Evolutionary conservation across 2,797 vertebrate species (phyloP).

Genomic region (Tolypeutes matacus): DNA sequence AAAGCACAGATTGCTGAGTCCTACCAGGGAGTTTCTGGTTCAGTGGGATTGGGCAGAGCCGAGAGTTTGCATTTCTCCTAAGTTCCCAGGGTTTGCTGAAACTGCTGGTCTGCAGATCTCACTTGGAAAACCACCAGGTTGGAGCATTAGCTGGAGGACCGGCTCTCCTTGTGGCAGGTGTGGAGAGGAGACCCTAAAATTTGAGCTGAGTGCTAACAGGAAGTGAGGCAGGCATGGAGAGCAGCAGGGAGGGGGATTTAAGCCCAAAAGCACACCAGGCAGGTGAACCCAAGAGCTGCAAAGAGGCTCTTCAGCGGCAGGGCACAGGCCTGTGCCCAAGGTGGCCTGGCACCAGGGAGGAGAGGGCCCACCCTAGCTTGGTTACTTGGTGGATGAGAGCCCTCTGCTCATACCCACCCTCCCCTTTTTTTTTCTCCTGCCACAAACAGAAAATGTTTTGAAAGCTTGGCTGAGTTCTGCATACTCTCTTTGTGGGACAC

Average conservation of each 20-base stretch:
- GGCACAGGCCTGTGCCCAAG: neutral
- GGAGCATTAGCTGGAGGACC: neutral
- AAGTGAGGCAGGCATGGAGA: conserved; percentile 14
- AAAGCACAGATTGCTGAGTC: neutral
- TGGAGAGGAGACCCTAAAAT: neutral
- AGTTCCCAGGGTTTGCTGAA: neutral
- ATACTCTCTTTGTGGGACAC: neutral
- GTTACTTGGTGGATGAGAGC: neutral
- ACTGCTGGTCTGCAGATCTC: neutral
- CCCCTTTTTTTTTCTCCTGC: neutral
- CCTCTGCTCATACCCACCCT: neutral
- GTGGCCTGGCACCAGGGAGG: neutral
- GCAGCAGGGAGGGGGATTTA: neutral
- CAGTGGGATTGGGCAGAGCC: neutral
- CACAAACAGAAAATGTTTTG: neutral
- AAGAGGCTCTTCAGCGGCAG: neutral
- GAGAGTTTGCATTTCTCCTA: neutral
- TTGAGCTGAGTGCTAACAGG: neutral
- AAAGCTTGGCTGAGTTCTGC: neutral
- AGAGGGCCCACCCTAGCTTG: neutral
- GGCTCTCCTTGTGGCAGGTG: conserved; percentile 4
- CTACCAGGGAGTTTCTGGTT: neutral
- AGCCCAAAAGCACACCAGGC: neutral
- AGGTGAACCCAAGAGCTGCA: neutral
- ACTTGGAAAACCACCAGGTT: conserved; percentile 4